These are phyloP conservation scores for Meloidogyne exigua DNA, from an alignment of 1,140 invertebrate species.

Conservation along the genomic window DNA sequence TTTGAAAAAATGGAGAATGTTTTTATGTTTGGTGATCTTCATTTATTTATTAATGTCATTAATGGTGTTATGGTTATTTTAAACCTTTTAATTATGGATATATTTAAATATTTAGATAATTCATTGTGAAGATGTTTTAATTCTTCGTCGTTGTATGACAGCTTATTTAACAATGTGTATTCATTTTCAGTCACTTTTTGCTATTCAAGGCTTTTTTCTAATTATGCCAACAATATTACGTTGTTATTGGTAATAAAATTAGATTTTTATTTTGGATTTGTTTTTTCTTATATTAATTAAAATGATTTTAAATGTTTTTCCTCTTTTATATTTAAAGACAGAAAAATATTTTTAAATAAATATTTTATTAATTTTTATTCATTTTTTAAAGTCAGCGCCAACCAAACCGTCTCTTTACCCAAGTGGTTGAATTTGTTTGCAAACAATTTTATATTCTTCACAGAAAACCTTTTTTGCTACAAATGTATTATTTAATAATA, in stretches of 20 bases:
- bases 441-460: conserved; percentile 98
- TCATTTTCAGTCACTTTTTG: conserved; percentile 98
- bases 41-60: conserved; percentile 93
- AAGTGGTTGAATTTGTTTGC: conserved; percentile 92
- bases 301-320: too few species aligned
- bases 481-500: conserved; percentile 68
- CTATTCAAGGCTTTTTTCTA: conserved; percentile 88
- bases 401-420: conserved; percentile 84
- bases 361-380: neutral
- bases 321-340: too few species aligned
- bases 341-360: too few species aligned
- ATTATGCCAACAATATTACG: conserved; percentile 95
- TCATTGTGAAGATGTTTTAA: conserved; percentile 40
- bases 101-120: conserved; percentile 72
- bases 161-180: conserved; percentile 95
- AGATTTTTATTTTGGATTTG: too few species aligned
- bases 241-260: conserved; percentile 73
- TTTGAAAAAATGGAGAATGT: conserved; percentile 75
- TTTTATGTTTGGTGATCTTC: conserved; percentile 92
- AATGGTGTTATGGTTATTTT: conserved; percentile 94
- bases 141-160: conserved; percentile 81
- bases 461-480: conserved; percentile 84
- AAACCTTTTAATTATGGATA: conserved; percentile 66
- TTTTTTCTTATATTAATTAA: too few species aligned
- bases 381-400: conserved; percentile 78